Evolutionary conservation across 2,888 invertebrate genomes (phyloP).

Genomic region (Philopedon plagiatum): DNA sequence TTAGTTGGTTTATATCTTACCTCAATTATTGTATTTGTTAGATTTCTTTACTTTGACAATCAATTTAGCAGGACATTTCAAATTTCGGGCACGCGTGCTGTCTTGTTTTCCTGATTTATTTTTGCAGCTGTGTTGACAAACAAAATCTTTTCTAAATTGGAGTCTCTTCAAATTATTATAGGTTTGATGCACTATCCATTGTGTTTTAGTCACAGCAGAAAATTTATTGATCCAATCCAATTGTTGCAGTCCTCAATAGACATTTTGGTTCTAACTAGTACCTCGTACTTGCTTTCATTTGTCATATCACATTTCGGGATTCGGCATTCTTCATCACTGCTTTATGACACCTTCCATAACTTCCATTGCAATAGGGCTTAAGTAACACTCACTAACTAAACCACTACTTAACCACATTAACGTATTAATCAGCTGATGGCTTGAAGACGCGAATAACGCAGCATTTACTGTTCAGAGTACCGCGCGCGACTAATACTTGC

Average conservation of each 20-base stretch:
- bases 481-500: background rate
- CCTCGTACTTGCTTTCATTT: constrained; percentile 38
- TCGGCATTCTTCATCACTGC: no score
- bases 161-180: constrained; percentile 31
- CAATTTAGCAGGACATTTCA: constrained; percentile 21
- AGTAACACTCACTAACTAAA: constrained; percentile 19
- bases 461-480: background rate
- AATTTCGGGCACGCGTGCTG: constrained; percentile 28
- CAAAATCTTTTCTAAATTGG: constrained; percentile 39
- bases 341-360: no score
- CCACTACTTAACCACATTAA: constrained; percentile 18
- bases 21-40: constrained; percentile 25
- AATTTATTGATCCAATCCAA: constrained; percentile 31
- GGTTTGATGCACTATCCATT: constrained; percentile 29
- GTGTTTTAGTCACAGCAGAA: constrained; percentile 31
- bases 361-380: constrained; percentile 21
- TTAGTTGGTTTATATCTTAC: background rate
- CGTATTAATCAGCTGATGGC: constrained; percentile 7
- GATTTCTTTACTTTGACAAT: constrained; percentile 25
- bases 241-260: constrained; percentile 41
- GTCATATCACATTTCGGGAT: constrained; percentile 35
- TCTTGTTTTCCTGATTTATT: constrained; percentile 40
- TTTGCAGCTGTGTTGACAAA: constrained; percentile 43
- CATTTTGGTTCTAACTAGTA: constrained; percentile 41
- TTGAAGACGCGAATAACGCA: constrained; percentile 3